Conservation (phyloP, 23 tunicate species). For the Trididemnum clinides region DNA sequence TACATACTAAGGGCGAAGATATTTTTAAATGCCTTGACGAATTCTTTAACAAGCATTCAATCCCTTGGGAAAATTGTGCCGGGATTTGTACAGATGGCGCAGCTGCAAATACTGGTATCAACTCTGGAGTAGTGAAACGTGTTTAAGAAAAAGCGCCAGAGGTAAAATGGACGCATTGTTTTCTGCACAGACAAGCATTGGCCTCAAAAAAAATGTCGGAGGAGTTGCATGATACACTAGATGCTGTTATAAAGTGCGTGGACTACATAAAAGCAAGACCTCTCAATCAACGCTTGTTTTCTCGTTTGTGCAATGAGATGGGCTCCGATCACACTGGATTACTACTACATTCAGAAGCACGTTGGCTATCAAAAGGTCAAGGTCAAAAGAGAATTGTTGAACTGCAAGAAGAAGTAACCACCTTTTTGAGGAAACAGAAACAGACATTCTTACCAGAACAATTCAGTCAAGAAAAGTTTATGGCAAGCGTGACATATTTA, state of each 20-base stretch:
- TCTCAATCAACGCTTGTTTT: constrained; percentile 40
- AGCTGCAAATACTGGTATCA: constrained; percentile 50
- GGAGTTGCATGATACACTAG: constrained; percentile 42
- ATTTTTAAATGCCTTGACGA: constrained; percentile 26
- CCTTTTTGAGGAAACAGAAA: constrained; percentile 26
- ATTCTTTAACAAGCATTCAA: constrained; percentile 24
- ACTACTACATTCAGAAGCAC: constrained; percentile 34
- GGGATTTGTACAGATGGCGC: constrained; percentile 59
- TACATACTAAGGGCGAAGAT: constrained; percentile 53
- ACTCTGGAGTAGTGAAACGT: too few relatives aligned
- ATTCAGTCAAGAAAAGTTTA: constrained; percentile 42
- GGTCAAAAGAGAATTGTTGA: constrained; percentile 37
- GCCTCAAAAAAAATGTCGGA: constrained; percentile 40
- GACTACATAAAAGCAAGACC: constrained; percentile 54
- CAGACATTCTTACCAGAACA: constrained; percentile 26
- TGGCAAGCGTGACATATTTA: constrained; percentile 43
- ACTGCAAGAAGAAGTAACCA: constrained; percentile 37
- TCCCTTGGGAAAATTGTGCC: constrained; percentile 39
- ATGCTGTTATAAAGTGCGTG: constrained; percentile 47
- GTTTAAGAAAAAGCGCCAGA: too few relatives aligned
- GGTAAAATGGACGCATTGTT: constrained; percentile 56
- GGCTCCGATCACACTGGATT: constrained; percentile 37
- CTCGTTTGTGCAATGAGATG: constrained; percentile 52
- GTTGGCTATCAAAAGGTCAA: constrained; percentile 38
- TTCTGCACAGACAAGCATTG: constrained; percentile 53